Percentiles rank a stretch among this genome's conserved stretches.
Evolutionary conservation across 1,140 invertebrate genomes (phyloP).

Genomic region (Drosophila tsacasi): DNA sequence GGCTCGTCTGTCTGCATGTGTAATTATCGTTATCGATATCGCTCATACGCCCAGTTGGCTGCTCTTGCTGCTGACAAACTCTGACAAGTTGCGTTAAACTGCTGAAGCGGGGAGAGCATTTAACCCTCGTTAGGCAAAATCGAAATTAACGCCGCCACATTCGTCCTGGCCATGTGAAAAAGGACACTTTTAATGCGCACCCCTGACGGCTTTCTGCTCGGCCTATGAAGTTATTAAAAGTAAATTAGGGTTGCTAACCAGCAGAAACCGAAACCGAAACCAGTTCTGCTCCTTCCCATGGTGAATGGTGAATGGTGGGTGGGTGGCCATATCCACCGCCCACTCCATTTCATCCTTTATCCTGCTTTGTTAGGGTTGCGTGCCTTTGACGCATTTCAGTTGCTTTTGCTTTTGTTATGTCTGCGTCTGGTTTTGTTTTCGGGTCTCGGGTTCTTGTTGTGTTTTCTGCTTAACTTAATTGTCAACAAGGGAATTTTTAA

Average conservation of each 20-base stretch:
- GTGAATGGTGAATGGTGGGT: background rate
- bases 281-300: constrained; percentile 53
- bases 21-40: constrained; percentile 83
- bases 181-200: constrained; percentile 74
- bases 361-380: constrained; percentile 64
- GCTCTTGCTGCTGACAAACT: constrained; percentile 47
- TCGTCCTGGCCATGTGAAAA: constrained; percentile 72
- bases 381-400: constrained; percentile 71
- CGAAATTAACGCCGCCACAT: constrained; percentile 75
- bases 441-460: constrained; percentile 35
- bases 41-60: constrained; percentile 73
- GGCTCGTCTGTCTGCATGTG: constrained; percentile 59
- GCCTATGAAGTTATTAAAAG: constrained; percentile 84
- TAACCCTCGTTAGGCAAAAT: constrained; percentile 83
- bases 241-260: constrained; percentile 80
- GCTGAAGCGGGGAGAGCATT: constrained; percentile 43
- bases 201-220: constrained; percentile 19
- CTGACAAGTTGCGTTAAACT: constrained; percentile 57
- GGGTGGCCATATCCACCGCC: constrained; percentile 13
- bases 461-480: constrained; percentile 79
- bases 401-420: constrained; percentile 43
- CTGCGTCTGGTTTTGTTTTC: constrained; percentile 41
- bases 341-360: constrained; percentile 12
- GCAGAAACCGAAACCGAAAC: constrained; percentile 68
- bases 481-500: constrained; percentile 80